Base-by-base conservation (phyloP, 2,888 invertebrate genomes). In the Eupithecia subumbrata region DNA sequence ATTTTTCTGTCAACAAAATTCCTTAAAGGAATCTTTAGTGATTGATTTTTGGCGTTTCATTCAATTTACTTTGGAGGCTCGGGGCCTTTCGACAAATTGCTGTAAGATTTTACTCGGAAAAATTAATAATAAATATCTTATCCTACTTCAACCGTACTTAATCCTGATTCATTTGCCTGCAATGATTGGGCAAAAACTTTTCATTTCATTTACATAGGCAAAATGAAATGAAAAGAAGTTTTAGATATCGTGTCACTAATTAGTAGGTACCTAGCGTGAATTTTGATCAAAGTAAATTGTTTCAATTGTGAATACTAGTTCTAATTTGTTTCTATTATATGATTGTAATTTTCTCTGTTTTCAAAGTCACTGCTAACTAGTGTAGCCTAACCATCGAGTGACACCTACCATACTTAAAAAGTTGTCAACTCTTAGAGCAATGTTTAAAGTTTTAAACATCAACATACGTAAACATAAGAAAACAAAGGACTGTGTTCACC, bases 1-100 rank as follows among this genome's bases (percentile, higher is more conserved):
- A 76, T 48, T 75, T 76, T 76, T 76, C 71, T 69, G 78, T 76
- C 66, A 74, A 76, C 76, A 69, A 74, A 78, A 78, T 77, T 78
- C 69, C 66, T 66, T 76, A 69, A 73, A 74, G 69, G 72, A 71
- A 73, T 71, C 60, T 22, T 25, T 37, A 40, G 60, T 78, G 72
- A 78, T 78, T 76, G 70, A 76, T 78, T 74, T 37, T 73, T 70
- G 45, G 48, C 60, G 52, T 69, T 45, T 34, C 37, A 64, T 45
- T 43, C 25, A 75, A 25, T 45, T 71, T 69, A 66, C 67, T 52
- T 37, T 5, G 22, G n/a, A 67, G 2, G 66, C 5, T n/a, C 37
- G n/a, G 22, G n/a, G n/a, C 60, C 60, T n/a, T 37, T 25, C n/a
- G 14, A 43, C 25, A 67, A 40, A 67, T 43, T 43, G 40, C 40